Evolutionary conservation across 2,888 invertebrate species (phyloP), one percentile per base, ranked within the genome.

Genomic region (Chesias legatella): DNA sequence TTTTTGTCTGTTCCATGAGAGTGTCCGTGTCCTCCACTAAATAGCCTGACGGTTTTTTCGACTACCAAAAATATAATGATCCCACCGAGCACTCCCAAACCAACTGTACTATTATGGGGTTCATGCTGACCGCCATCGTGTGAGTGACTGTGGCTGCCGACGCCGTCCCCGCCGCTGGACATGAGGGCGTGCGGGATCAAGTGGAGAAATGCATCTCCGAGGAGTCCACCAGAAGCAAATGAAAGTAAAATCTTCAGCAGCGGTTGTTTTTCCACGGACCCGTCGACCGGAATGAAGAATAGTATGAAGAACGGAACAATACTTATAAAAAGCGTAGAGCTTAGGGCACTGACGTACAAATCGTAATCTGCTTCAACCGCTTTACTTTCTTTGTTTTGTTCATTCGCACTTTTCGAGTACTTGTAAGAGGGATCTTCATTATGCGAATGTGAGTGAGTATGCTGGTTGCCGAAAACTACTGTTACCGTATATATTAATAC

Each of bases 121-220:
- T 82, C 90, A 40, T 82, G 89, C 6, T 82, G 76, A 20, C 81
- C 89, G 25, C 65, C 71, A 32, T 57, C 67, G 57, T 92, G 91
- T 0, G 82, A 71, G 64, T 94, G 91, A 7, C 81, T 73, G 54
- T 91, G 90, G 10, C 80, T 79, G 53, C 89, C 88, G 0, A 92
- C 91, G 53, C 89, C 89, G 6, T 42, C 52, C 11, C 52, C 62
- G n/a, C 53, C 54, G 42, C 58, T 62, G 1, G 81, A 70, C 40
- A 70, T 67, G 17, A 94, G 90, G 30, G 99, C 98, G 80, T 99
- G 99, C 1, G 99, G 99, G 68, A 99, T 99, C 51, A 99, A 89
- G 85, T 99, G 99, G 4, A 99, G 90, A 79, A 99, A 99, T 0
- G 99, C 99, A 89, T 99, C 99, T 5, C 99, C 99, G 0, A 99